These are phyloP conservation scores for Andrena dorsata DNA, from an alignment of 2,888 invertebrate genomes.

Conservation along the genomic window DNA sequence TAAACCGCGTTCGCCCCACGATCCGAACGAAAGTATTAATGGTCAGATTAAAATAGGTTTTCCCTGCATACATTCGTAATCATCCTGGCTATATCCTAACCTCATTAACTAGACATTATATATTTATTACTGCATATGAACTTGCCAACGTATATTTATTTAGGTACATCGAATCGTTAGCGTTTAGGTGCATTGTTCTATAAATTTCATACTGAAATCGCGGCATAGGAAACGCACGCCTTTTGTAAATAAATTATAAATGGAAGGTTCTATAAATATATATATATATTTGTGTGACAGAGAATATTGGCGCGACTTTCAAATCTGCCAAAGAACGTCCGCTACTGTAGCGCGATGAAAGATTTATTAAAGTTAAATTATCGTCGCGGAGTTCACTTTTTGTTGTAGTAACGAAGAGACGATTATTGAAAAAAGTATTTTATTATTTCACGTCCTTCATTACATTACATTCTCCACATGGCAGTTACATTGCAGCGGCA, in stretches of 20 bases:
- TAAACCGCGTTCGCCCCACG: conserved; percentile 47
- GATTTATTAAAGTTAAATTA: background rate
- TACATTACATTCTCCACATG: conserved; percentile 69
- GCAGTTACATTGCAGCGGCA: conserved; percentile 68
- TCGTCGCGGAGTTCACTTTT: too few species aligned
- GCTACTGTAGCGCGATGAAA: background rate
- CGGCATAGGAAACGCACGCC: background rate
- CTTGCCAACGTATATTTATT: background rate
- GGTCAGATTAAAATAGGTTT: conserved; percentile 59
- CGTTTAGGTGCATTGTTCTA: background rate
- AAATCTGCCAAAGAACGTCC: background rate
- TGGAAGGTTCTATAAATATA: background rate
- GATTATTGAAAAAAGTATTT: conserved; percentile 70
- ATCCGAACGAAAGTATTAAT: conserved; percentile 43
- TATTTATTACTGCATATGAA: background rate
- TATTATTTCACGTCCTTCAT: conserved; percentile 62
- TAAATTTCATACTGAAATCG: background rate
- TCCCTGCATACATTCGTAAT: background rate
- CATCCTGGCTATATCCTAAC: conserved; percentile 1
- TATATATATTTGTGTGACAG: background rate
- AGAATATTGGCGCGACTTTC: conserved; percentile 3
- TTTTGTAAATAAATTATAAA: background rate
- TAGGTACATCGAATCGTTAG: background rate
- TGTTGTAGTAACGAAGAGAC: background rate
- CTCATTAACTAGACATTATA: background rate